Evolutionary conservation across 2,888 invertebrate genomes (phyloP).

Genomic region (Thereva nobilitata): DNA sequence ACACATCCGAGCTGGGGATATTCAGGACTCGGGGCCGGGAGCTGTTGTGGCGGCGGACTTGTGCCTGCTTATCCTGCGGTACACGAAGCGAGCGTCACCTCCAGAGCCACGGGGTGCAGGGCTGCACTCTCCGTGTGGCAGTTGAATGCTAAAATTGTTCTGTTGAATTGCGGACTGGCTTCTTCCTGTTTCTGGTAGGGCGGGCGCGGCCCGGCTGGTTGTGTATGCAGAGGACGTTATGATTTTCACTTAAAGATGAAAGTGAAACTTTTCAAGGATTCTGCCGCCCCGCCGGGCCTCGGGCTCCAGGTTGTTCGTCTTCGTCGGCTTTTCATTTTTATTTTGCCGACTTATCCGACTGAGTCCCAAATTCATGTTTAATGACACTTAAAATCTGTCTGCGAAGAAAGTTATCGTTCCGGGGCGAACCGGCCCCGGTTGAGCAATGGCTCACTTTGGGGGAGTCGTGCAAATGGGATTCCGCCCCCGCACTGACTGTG

Average conservation of each 20-base stretch:
- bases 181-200: slow-evolving; percentile 31
- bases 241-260: slow-evolving; percentile 39
- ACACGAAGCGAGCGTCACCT: slow-evolving; percentile 13
- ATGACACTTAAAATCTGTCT: slow-evolving; percentile 29
- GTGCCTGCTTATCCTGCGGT: slow-evolving; percentile 27
- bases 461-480: slow-evolving; percentile 34
- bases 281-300: slow-evolving; percentile 7
- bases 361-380: slow-evolving; percentile 26
- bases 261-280: slow-evolving; percentile 36
- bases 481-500: slow-evolving; percentile 39
- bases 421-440: slow-evolving; percentile 11
- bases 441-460: slow-evolving; percentile 33
- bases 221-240: slow-evolving; percentile 38
- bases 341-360: slow-evolving; percentile 11
- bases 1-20: slow-evolving; percentile 21
- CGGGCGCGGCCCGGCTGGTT: slow-evolving; percentile 35
- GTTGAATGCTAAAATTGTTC: slow-evolving; percentile 40
- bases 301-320: slow-evolving; percentile 28
- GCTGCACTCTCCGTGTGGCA: slow-evolving; percentile 35
- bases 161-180: slow-evolving; percentile 39
- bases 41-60: slow-evolving; percentile 23
- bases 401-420: slow-evolving; percentile 6
- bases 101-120: slow-evolving; percentile 14
- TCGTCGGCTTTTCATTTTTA: slow-evolving; percentile 7
- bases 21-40: slow-evolving; percentile 17